Evolutionary conservation across 2,888 invertebrate species (phyloP).

Genomic region (Dynastes grantii): DNA sequence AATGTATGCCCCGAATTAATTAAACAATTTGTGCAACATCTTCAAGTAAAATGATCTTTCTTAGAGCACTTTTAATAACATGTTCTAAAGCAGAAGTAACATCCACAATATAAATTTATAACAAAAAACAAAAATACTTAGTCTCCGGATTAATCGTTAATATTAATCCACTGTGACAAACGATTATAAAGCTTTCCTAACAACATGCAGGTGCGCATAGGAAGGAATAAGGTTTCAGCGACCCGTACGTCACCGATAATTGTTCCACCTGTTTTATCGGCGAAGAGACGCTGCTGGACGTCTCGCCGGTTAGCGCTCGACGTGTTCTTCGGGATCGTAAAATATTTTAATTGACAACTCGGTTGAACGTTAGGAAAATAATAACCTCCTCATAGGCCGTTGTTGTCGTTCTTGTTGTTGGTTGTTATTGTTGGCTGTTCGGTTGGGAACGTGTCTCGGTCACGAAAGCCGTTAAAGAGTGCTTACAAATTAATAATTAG

Average conservation of each 20-base stretch:
- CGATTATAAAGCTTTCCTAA: constrained; percentile 48
- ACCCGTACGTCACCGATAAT: constrained; percentile 52
- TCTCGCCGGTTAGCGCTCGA: constrained; percentile 23
- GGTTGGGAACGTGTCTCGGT: neutral
- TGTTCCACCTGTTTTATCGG: constrained; percentile 53
- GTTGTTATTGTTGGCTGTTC: too few species aligned
- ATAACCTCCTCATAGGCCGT: constrained; percentile 1
- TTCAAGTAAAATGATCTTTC: too few species aligned
- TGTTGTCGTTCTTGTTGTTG: neutral
- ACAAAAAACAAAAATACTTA: too few species aligned
- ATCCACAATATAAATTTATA: too few species aligned
- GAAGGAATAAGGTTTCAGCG: constrained; percentile 38
- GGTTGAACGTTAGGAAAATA: constrained; percentile 38
- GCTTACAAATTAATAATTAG: constrained; percentile 14
- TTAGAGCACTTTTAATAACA: too few species aligned
- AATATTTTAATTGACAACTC: constrained; percentile 49
- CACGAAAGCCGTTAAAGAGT: neutral
- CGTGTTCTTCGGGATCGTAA: constrained; percentile 26
- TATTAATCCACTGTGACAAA: constrained; percentile 30
- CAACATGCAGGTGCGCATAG: constrained; percentile 38
- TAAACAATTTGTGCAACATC: too few species aligned
- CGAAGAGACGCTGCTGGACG: constrained; percentile 34
- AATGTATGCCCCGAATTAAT: too few species aligned
- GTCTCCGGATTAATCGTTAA: constrained; percentile 2
- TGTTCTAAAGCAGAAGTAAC: too few species aligned